A percentile compares a stretch with the other conserved stretches of the same genome.
These are phyloP conservation scores for Atrina japonica DNA, from an alignment of 2,888 invertebrate genomes.

Conservation along the genomic window DNA sequence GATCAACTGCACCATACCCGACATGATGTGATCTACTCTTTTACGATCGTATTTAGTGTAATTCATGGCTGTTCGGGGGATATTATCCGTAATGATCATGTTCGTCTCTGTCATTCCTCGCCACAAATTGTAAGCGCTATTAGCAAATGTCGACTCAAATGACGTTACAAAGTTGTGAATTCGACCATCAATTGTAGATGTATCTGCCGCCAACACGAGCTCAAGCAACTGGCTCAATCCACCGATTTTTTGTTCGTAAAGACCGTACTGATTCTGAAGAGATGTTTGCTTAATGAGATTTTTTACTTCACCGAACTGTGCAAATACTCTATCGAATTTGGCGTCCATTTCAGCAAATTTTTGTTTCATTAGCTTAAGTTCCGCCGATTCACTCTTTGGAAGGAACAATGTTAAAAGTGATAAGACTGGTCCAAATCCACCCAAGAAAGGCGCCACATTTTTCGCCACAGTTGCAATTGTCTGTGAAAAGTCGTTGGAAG, in stretches of 20 bases:
- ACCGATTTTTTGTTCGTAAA: constrained; percentile 2
- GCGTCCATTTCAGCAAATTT: constrained; percentile 13
- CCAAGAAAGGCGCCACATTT: neutral
- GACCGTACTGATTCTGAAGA: neutral
- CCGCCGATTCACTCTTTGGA: neutral
- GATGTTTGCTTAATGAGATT: neutral
- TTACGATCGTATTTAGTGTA: constrained; percentile 2
- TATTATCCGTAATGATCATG: neutral
- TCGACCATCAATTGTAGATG: neutral
- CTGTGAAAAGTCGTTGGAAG: too few relatives aligned
- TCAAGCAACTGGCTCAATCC: neutral
- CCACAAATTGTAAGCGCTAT: neutral
- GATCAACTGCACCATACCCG: neutral
- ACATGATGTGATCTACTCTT: constrained; percentile 6
- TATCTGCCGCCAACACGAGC: neutral
- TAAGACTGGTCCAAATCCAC: constrained; percentile 3
- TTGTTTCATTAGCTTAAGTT: constrained; percentile 1
- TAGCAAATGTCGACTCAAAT: neutral
- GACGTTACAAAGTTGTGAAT: neutral
- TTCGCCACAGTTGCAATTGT: neutral
- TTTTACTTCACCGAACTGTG: neutral
- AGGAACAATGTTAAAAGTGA: constrained; percentile 8
- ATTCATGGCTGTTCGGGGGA: constrained; percentile 3
- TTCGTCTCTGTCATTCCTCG: neutral
- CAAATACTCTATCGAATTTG: constrained; percentile 1